Base-by-base conservation (phyloP, 2,888 invertebrate species). In the Pachydiplax longipennis region DNA sequence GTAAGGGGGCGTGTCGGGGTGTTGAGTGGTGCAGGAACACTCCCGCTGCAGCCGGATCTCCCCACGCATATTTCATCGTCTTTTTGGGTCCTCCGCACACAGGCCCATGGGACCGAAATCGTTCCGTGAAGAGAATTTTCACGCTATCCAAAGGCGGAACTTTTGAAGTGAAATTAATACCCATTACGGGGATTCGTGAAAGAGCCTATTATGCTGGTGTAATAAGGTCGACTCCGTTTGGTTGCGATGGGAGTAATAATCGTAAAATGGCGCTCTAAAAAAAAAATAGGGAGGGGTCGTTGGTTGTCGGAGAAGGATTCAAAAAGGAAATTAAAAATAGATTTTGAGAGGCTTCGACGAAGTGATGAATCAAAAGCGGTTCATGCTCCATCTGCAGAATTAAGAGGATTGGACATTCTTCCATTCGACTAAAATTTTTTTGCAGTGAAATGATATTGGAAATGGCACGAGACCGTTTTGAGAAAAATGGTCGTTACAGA, bases 81-180 rank as follows among this genome's bases (percentile, higher is more conserved):
- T 65, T n/a, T n/a, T 25, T 12, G 73, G 2, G 61, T 5, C 61
- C 22, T 61, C 22, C 37, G 37, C 37, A 37, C 37, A 37, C 37
- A 25, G 12, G 73, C 1, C 73, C 25, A 73, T 25, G 73, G 25
- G 73, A 31, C 73, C 25, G 31, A 73, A 31, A 13, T 73, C 5
- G 73, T 0, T 22, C 25, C 73, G 73, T 73, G 73, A 10, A 25
- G 25, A n/a, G 13, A 31, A 25, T 31, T 25, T 13, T 31, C 73
- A 31, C 73, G 73, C 31, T 73, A 31, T 73, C 73, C 73, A 12
- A 73, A 25, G 73, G 73, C 73, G 73, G 73, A 73, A 73, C 73
- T 73, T 73, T 73, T 73, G 73, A 73, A 73, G 73, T 73, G 73
- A 73, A 73, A 73, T 73, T 73, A 73, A 73, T 73, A 73, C 73